Conservation (phyloP, 1,140 invertebrate genomes). For the Copidosoma floridanum region DNA sequence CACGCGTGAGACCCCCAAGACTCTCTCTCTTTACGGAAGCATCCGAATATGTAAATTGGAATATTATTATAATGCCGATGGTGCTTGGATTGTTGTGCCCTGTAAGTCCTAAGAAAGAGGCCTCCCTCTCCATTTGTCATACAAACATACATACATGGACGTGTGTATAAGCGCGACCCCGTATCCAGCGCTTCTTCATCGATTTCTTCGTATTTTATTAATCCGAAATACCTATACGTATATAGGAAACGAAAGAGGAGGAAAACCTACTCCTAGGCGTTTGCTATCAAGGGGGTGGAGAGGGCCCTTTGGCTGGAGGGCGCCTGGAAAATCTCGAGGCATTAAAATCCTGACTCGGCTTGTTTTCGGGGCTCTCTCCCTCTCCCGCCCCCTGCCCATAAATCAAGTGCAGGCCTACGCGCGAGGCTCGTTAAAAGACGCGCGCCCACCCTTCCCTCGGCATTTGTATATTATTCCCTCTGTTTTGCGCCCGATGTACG, state of each 20-base stretch:
- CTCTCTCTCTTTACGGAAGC: neutral
- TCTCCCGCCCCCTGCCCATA: too few relatives aligned
- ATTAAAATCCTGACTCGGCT: constrained; percentile 29
- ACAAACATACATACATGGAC: too few relatives aligned
- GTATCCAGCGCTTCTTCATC: too few relatives aligned
- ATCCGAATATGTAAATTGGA: constrained; percentile 1
- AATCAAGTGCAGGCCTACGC: constrained; percentile 15
- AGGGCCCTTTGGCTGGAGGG: too few relatives aligned
- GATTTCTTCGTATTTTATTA: too few relatives aligned
- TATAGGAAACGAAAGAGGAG: too few relatives aligned
- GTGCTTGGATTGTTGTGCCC: neutral
- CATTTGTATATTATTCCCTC: too few relatives aligned
- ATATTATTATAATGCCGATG: constrained; percentile 5
- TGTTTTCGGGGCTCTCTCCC: constrained; percentile 15
- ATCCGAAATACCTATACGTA: too few relatives aligned
- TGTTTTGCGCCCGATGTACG: neutral
- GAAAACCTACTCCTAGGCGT: too few relatives aligned
- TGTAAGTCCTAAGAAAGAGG: neutral
- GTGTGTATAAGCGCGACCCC: too few relatives aligned
- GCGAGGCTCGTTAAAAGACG: constrained; percentile 13
- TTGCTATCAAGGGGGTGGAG: too few relatives aligned
- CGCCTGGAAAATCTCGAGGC: constrained; percentile 15
- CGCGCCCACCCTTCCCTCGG: neutral
- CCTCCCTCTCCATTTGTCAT: neutral
- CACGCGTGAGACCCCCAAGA: neutral